Conservation (phyloP, 2,888 invertebrate genomes). For the Chrysolina oricalcia region DNA sequence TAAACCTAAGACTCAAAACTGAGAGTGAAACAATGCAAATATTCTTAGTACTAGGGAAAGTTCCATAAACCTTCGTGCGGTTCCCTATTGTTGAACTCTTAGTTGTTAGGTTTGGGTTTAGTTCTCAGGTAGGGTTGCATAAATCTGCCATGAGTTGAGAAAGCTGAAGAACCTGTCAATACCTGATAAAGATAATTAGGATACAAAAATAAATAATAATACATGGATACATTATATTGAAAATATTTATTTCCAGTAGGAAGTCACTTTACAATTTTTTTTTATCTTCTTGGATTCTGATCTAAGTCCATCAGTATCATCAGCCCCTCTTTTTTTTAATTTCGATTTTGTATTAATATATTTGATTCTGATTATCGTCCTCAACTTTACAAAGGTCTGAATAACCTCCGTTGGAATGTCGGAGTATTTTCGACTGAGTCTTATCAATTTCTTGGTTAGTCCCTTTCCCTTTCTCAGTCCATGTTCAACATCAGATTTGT, state of each 20-base stretch:
- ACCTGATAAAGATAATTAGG: conserved; percentile 9
- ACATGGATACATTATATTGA: background rate
- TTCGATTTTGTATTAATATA: background rate
- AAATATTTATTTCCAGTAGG: background rate
- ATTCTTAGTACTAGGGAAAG: no score
- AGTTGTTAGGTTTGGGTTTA: no score
- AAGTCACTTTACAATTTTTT: background rate
- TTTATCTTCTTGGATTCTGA: background rate
- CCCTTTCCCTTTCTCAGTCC: background rate
- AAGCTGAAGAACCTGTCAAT: background rate
- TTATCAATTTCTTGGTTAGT: background rate
- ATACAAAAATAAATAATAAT: background rate
- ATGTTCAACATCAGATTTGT: background rate
- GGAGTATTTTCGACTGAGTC: background rate
- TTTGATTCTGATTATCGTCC: background rate
- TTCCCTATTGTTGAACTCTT: no score
- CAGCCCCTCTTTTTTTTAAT: background rate
- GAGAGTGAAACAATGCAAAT: no score
- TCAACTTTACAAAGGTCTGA: background rate
- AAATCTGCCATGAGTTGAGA: no score
- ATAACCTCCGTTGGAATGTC: background rate
- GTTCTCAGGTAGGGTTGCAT: no score
- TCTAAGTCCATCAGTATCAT: background rate
- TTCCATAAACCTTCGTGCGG: no score
- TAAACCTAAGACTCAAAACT: no score